Evolutionary conservation across 2,888 invertebrate species (phyloP), one percentile per base, ranked within the genome.

Genomic region (Acronicta alni): DNA sequence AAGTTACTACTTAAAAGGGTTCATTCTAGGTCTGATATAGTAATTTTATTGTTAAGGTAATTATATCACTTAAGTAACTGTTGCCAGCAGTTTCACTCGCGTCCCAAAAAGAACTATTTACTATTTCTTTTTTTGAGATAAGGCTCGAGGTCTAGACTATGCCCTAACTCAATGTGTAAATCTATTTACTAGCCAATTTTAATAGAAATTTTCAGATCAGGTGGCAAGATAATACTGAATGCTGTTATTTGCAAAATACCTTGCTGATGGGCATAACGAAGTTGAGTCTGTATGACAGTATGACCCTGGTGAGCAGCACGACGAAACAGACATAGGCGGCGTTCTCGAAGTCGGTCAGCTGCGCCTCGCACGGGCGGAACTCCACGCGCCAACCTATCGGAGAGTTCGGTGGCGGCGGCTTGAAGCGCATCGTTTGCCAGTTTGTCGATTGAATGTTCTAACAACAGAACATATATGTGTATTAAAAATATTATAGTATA

Each of bases 371-470:
- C 41, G 99, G 99, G 26, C 99, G 96, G 95, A 99, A 99, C 95
- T 99, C 99, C 0, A 99, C 99, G 74, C 99, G 96, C 99, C 99
- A 99, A 37, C 99, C 99, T 82, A 99, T 99, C 48, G 98, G 95
- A 9, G 98, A 98, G 88, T 98, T 97, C 0, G 99, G 98, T 20
- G 99, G 99, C 42, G 99, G 99, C 30, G 99, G 99, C 93, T 99
- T 99, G 94, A 99, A 99, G 39, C 99, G 95, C 99, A 99, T 99
- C 32, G 99, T 99, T 93, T 99, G 99, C 99, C 99, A 99, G 94
- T 99, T 99, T 26, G 99, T 99, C 0, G 99, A 99, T 88, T 99
- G 99, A 76, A 99, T 99, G 88, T 99, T 99, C 98, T 98, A 88
- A 35, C 30, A 30, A 30, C 30, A 30, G 6, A 35, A 35, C 5